Percentiles rank a stretch among this genome's conserved stretches.
These are phyloP conservation scores for Strigamia transsilvanica DNA, from an alignment of 2,888 invertebrate species.

Conservation along the genomic window DNA sequence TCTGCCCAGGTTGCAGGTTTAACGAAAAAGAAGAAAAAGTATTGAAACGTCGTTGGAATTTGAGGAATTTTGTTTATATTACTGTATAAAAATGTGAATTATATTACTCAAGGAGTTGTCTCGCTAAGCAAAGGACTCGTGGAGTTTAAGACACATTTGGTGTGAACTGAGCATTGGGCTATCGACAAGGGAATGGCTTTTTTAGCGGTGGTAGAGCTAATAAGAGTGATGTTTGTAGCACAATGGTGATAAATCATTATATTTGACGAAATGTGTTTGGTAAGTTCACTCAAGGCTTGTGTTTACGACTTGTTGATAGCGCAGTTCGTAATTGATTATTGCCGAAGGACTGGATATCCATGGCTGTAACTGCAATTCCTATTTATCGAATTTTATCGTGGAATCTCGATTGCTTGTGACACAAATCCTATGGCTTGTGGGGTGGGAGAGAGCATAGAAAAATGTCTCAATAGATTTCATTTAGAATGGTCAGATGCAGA, in stretches of 20 bases:
- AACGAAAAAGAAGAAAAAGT: too few species aligned
- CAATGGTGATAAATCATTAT: neutral
- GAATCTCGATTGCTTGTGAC: neutral
- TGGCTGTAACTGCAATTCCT: neutral
- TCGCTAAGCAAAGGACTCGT: too few species aligned
- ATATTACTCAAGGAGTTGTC: too few species aligned
- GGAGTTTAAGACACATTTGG: too few species aligned
- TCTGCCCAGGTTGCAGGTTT: too few species aligned
- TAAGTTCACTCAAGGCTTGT: neutral
- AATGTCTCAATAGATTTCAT: neutral
- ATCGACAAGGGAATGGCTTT: too few species aligned
- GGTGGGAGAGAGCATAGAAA: neutral
- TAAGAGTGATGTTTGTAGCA: too few species aligned
- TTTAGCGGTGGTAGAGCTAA: too few species aligned
- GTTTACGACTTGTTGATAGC: constrained; percentile 9
- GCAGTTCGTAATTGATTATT: neutral
- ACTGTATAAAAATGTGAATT: too few species aligned
- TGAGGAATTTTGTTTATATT: too few species aligned
- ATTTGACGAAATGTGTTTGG: neutral
- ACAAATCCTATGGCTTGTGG: neutral
- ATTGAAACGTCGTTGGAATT: too few species aligned
- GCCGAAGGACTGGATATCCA: neutral
- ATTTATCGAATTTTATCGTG: neutral
- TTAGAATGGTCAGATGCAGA: neutral
- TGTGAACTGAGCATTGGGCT: too few species aligned